These are phyloP conservation scores for Numenius arquata DNA, from an alignment of 2,113 vertebrate species.

Conservation along the genomic window DNA sequence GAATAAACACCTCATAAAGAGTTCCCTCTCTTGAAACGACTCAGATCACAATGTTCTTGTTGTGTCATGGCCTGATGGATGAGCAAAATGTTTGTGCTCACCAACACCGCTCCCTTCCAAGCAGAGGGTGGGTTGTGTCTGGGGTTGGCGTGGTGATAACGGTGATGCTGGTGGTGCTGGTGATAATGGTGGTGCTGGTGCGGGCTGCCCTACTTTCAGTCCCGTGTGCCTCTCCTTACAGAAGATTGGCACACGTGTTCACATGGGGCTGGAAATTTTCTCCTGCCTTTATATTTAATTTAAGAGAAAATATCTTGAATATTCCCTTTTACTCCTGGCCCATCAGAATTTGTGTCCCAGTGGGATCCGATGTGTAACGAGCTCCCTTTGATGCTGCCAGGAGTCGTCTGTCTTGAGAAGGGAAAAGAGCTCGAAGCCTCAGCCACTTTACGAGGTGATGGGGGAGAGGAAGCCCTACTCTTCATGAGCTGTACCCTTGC, in stretches of 20 bases:
- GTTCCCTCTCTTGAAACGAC: background rate
- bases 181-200: background rate
- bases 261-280: background rate
- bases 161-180: background rate
- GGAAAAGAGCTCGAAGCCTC: background rate
- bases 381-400: slow-evolving; percentile 40
- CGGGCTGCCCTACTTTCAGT: background rate
- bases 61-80: background rate
- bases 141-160: background rate
- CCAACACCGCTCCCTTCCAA: background rate
- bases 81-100: background rate
- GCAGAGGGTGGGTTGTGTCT: background rate
- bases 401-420: slow-evolving; percentile 12
- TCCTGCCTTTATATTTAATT: slow-evolving; percentile 27
- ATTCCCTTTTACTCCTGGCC: slow-evolving; percentile 44
- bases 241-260: background rate
- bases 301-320: slow-evolving; percentile 27
- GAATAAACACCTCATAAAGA: background rate
- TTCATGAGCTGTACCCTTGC: background rate
- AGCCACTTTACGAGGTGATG: background rate
- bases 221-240: background rate
- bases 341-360: background rate
- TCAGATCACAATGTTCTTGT: background rate
- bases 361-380: background rate
- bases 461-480: background rate